These are phyloP conservation scores for Semicossyphus pulcher DNA, from an alignment of 2,113 vertebrate species.

Conservation along the genomic window DNA sequence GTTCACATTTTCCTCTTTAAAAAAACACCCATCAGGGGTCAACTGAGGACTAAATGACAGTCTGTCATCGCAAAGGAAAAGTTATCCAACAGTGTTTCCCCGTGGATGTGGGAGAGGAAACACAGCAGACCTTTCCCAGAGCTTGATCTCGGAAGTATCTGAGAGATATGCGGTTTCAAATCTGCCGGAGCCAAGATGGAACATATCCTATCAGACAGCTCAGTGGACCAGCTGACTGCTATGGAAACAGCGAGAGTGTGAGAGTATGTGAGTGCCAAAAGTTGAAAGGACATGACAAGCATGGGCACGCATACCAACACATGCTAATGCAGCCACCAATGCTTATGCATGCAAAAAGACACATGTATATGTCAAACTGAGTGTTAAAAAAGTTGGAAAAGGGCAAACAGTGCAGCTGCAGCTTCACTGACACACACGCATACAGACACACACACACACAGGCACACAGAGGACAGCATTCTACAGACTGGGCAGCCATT, in stretches of 20 bases:
- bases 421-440: slow-evolving; percentile 22
- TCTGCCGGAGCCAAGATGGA: slow-evolving; percentile 49
- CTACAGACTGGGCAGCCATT: slow-evolving; percentile 71
- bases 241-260: slow-evolving; percentile 68
- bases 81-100: slow-evolving; percentile 23
- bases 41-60: slow-evolving; percentile 45
- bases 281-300: slow-evolving; percentile 50
- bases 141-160: slow-evolving; percentile 52
- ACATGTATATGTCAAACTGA: slow-evolving; percentile 43
- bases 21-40: slow-evolving; percentile 50
- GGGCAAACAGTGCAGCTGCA: slow-evolving; percentile 58
- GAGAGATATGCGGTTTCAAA: slow-evolving; percentile 51
- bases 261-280: slow-evolving; percentile 45
- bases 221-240: slow-evolving; percentile 70
- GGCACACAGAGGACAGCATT: slow-evolving; percentile 52
- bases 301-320: slow-evolving; percentile 19
- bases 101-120: slow-evolving; percentile 35
- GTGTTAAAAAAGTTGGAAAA: slow-evolving; percentile 41
- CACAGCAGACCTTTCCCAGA: slow-evolving; percentile 35
- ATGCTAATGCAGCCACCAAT: slow-evolving; percentile 4
- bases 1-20: slow-evolving; percentile 42
- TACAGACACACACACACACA: slow-evolving; percentile 35
- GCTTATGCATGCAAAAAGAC: slow-evolving; percentile 14
- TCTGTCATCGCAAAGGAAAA: slow-evolving; percentile 26
- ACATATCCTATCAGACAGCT: slow-evolving; percentile 55